phyloP scores from a whole-genome alignment of 2,888 invertebrate species.

The Melieria omissa region DNA sequence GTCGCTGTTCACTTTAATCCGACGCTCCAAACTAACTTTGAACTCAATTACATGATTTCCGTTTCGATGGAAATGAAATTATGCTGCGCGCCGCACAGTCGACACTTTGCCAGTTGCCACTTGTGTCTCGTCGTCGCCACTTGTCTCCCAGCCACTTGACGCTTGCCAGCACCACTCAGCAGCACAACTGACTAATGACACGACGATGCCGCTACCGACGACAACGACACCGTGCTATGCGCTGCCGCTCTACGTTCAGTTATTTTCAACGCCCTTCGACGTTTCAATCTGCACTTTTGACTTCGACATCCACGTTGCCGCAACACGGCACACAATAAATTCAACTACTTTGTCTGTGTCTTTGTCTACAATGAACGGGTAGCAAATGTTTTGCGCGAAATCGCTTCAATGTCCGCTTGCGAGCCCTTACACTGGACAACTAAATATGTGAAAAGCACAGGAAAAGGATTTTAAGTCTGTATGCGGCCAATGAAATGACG shows the following conservation, averaged over 20 bases:
- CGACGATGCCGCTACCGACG: not conserved
- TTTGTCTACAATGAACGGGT: constrained; percentile 69
- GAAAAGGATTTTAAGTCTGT: constrained; percentile 39
- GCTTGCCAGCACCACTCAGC: too few species aligned
- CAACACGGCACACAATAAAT: not conserved
- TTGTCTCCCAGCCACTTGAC: too few species aligned
- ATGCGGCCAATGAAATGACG: not conserved
- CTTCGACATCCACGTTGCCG: not conserved
- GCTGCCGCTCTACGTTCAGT: not conserved
- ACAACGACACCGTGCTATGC: too few species aligned
- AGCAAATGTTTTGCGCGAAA: constrained; percentile 13
- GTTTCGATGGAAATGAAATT: constrained; percentile 18
- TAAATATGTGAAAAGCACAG: constrained; percentile 38
- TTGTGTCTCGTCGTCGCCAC: not conserved
- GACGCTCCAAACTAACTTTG: not conserved
- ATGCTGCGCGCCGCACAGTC: not conserved
- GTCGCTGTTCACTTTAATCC: too few species aligned
- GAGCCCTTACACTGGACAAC: constrained; percentile 40
- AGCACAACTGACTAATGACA: not conserved
- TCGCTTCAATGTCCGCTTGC: constrained; percentile 39
- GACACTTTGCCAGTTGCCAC: not conserved
- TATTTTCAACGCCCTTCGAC: not conserved
- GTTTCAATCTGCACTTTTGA: not conserved
- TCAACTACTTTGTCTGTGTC: constrained; percentile 65
- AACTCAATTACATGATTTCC: constrained; percentile 23